Evolutionary conservation across 2,888 invertebrate genomes (phyloP).

Genomic region (Sussaba pulchella): DNA sequence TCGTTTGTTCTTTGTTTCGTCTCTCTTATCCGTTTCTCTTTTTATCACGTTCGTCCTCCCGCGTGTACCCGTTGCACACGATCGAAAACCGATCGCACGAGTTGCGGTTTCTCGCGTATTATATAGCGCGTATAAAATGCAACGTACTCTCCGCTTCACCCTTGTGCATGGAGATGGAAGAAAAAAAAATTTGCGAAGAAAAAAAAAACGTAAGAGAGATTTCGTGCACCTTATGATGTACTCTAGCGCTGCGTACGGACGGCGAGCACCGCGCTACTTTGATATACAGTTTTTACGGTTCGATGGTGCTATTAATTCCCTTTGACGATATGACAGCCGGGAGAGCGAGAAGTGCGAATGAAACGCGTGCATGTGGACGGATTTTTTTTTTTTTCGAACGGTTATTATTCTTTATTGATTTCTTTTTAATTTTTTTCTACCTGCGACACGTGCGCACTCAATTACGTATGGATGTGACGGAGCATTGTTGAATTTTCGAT

Average conservation of each 20-base stretch:
- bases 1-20: too few relatives aligned
- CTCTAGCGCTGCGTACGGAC: constrained; percentile 2
- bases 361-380: constrained; percentile 7
- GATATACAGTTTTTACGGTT: constrained; percentile 77
- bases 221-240: constrained; percentile 67
- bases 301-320: constrained; percentile 78
- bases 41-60: constrained; percentile 17
- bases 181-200: constrained; percentile 24
- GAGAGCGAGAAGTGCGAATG: constrained; percentile 32
- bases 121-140: constrained; percentile 17
- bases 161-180: constrained; percentile 4
- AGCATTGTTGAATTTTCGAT: not conserved
- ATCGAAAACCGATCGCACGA: constrained; percentile 24
- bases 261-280: constrained; percentile 68
- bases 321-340: constrained; percentile 78
- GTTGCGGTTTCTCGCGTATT: constrained; percentile 23
- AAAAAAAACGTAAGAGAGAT: constrained; percentile 24
- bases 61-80: constrained; percentile 10
- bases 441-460: constrained; percentile 28
- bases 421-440: too few relatives aligned
- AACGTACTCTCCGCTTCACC: too few relatives aligned
- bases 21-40: constrained; percentile 29
- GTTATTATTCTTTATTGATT: too few relatives aligned
- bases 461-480: constrained; percentile 1
- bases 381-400: constrained; percentile 2